phyloP scores from a whole-genome alignment of 2,113 vertebrate genomes.

The Xiphophorus couchianus region DNA sequence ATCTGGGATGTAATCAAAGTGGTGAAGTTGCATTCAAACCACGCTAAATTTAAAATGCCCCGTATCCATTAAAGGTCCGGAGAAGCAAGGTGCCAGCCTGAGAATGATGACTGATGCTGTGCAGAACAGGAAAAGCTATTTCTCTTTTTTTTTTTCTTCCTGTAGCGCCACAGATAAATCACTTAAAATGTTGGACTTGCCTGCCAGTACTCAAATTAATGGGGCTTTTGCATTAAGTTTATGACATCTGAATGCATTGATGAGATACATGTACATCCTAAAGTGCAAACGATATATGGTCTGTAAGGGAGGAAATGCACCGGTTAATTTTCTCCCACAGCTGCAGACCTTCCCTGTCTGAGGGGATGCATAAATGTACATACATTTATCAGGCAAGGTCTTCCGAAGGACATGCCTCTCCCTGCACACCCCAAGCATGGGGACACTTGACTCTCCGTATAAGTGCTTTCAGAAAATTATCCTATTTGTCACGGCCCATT shows the following conservation, averaged over 20 bases:
- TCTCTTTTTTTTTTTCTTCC: not conserved
- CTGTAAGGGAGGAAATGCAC: conserved; percentile 39
- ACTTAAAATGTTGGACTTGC: conserved; percentile 14
- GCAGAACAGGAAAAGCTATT: conserved; percentile 43
- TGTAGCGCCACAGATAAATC: conserved; percentile 53
- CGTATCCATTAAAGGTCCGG: conserved; percentile 34
- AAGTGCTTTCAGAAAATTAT: conserved; percentile 24
- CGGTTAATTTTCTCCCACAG: conserved; percentile 27
- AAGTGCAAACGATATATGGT: conserved; percentile 58
- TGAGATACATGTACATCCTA: conserved; percentile 55
- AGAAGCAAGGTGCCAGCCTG: conserved; percentile 37
- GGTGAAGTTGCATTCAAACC: conserved; percentile 50
- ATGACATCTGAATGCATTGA: conserved; percentile 54
- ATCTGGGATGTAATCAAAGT: conserved; percentile 44
- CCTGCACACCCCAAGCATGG: conserved; percentile 23
- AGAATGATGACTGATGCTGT: conserved; percentile 60
- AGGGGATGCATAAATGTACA: conserved; percentile 28
- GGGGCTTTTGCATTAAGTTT: conserved; percentile 61
- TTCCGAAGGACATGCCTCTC: conserved; percentile 42
- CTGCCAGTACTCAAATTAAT: conserved; percentile 50
- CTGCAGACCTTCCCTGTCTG: conserved; percentile 8
- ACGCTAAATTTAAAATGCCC: conserved; percentile 41
- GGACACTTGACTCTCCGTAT: conserved; percentile 7
- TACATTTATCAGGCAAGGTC: conserved; percentile 63
- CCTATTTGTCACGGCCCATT: conserved; percentile 32